These are phyloP conservation scores for Cordylochernes scorpioides DNA, from an alignment of 2,888 invertebrate species.

Conservation along the genomic window DNA sequence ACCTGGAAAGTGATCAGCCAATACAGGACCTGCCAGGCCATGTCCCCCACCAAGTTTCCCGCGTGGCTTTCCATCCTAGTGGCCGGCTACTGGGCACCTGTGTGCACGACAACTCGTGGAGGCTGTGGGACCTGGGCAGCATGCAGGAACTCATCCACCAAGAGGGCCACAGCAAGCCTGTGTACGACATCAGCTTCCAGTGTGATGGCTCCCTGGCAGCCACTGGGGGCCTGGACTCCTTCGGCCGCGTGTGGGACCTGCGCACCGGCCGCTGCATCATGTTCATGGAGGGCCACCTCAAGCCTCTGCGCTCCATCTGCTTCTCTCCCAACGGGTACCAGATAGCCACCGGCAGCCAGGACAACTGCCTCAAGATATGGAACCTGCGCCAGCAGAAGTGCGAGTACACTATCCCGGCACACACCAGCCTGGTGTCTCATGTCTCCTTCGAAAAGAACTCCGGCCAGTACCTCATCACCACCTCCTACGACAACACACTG, in stretches of 20 bases:
- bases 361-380: slow-evolving; percentile 81
- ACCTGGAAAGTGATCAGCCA: slow-evolving; percentile 57
- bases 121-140: slow-evolving; percentile 79
- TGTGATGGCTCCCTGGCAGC: slow-evolving; percentile 66
- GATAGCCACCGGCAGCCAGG: slow-evolving; percentile 68
- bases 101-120: slow-evolving; percentile 77
- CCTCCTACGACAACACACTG: slow-evolving; percentile 71
- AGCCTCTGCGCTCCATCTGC: slow-evolving; percentile 56
- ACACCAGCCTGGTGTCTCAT: slow-evolving; percentile 60
- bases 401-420: slow-evolving; percentile 83
- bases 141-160: slow-evolving; percentile 86
- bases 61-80: slow-evolving; percentile 79
- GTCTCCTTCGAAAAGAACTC: slow-evolving; percentile 46
- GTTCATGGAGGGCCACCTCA: slow-evolving; percentile 93
- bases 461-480: slow-evolving; percentile 66
- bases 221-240: slow-evolving; percentile 88
- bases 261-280: slow-evolving; percentile 88
- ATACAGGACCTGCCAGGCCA: slow-evolving; percentile 75
- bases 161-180: slow-evolving; percentile 70
- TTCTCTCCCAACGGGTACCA: slow-evolving; percentile 70
- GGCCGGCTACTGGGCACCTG: slow-evolving; percentile 82
- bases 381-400: slow-evolving; percentile 59
- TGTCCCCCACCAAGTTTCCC: slow-evolving; percentile 61
- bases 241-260: slow-evolving; percentile 91
- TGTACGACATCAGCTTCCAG: slow-evolving; percentile 67